These are phyloP conservation scores for Onthophagus taurus DNA, from an alignment of 1,140 invertebrate genomes.

Conservation along the genomic window DNA sequence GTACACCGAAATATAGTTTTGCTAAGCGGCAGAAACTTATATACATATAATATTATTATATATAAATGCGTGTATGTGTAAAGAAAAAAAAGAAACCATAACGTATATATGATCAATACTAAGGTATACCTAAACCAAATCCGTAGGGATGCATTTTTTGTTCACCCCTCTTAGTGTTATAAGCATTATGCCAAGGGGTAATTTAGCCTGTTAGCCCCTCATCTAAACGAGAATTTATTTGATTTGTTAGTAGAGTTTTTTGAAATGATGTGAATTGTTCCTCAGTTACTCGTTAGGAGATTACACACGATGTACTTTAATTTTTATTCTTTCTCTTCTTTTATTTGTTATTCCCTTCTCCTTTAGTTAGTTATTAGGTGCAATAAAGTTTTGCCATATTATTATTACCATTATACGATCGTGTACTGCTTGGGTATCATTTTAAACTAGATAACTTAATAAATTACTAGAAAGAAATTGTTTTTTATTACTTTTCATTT, in stretches of 20 bases:
- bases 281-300: conserved; percentile 26
- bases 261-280: conserved; percentile 25
- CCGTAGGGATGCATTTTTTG: conserved; percentile 1
- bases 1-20: conserved; percentile 34
- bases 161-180: conserved; percentile 5
- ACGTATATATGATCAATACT: conserved; percentile 21
- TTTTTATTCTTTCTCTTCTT: conserved; percentile 21
- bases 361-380: conserved; percentile 36
- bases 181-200: conserved; percentile 7
- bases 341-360: too few relatives aligned
- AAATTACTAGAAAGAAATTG: conserved; percentile 7
- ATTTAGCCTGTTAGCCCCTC: too few relatives aligned
- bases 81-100: conserved; percentile 17
- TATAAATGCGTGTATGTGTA: conserved; percentile 30
- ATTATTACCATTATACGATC: conserved; percentile 35
- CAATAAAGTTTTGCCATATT: conserved; percentile 38
- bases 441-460: conserved; percentile 36
- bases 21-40: conserved; percentile 32
- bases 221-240: too few relatives aligned
- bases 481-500: not conserved
- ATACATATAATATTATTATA: conserved; percentile 30
- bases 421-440: conserved; percentile 36
- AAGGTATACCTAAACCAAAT: conserved; percentile 26
- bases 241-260: conserved; percentile 7
- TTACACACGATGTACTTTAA: too few relatives aligned